These are phyloP conservation scores for Steinernema carpocapsae DNA, from an alignment of 2,888 invertebrate species.

Conservation along the genomic window DNA sequence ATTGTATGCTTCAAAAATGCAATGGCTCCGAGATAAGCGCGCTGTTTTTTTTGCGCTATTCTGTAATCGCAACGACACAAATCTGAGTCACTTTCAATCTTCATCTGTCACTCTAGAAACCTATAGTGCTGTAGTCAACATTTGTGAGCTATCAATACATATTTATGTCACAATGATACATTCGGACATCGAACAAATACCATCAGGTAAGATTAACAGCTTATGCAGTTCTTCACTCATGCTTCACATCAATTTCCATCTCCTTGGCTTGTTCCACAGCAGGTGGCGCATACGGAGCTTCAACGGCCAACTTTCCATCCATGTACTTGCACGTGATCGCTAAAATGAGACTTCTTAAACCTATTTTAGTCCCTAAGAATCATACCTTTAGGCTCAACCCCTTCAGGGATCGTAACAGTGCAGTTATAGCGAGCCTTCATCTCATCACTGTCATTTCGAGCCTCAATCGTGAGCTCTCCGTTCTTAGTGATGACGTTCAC, in stretches of 20 bases:
- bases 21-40: too few relatives aligned
- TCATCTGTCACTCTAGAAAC: too few relatives aligned
- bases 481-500: constrained; percentile 44
- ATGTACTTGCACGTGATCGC: constrained; percentile 20
- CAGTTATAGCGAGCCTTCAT: constrained; percentile 43
- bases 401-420: constrained; percentile 43
- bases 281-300: constrained; percentile 15
- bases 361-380: not conserved
- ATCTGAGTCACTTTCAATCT: too few relatives aligned
- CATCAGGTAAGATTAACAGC: too few relatives aligned
- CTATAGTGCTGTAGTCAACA: too few relatives aligned
- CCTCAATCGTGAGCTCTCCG: constrained; percentile 39
- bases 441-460: constrained; percentile 41
- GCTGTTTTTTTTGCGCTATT: too few relatives aligned
- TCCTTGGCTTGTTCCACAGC: constrained; percentile 43
- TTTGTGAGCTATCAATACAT: too few relatives aligned
- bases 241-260: constrained; percentile 37
- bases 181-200: too few relatives aligned
- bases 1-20: too few relatives aligned
- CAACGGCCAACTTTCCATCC: constrained; percentile 11
- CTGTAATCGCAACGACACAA: too few relatives aligned
- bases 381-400: constrained; percentile 39
- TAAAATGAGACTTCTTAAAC: not conserved
- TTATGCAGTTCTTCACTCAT: constrained; percentile 38
- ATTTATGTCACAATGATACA: too few relatives aligned